Evolutionary conservation across 2,888 invertebrate genomes (phyloP), one percentile per base, ranked within the genome.

Genomic region (Xiphydria camelus): DNA sequence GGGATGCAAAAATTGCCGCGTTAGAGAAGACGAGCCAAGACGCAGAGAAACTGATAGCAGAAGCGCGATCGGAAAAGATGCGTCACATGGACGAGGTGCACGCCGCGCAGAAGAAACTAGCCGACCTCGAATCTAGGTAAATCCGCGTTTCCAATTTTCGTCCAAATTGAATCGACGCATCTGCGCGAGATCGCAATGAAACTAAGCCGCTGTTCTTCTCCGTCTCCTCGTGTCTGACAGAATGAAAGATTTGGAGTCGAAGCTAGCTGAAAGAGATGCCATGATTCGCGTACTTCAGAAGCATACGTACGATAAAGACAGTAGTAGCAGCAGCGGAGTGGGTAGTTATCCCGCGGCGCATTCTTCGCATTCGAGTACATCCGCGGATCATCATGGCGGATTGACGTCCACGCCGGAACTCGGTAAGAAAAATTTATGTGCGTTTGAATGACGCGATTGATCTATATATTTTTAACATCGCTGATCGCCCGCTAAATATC

Each of bases 31-130:
- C 87, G 2, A 89, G 87, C 47, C 87, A 89, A 57, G 91, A 92
- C 68, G 87, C 89, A 2, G 92, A 91, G 69, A 86, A 89, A 58
- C 77, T 91, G 39, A 91, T 92, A 75, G 89, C 91, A 0, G 91
- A 92, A 73, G 91, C 91, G 4, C 82, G 91, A 55, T 87, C 84
- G 50, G 92, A 93, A 68, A 91, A 91, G 74, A 86, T 92, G 65
- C 83, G 88, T 37, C 91, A 92, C 68, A 89, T 93, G 88, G 92
- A 92, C 70, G 91, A 92, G 68, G 83, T 91, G 18, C 91, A 92
- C 69, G 86, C 86, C 6, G 88, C 91, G 4, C 89, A 91, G 75
- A 89, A 89, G 71, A 88, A 88, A 70, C 82, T 89, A n/a, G 87
- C 91, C 2, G 92, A 92, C 70, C 78, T 91, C 14, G 92, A 93